Evolutionary conservation across 1,140 invertebrate genomes (phyloP), one percentile per base, ranked within the genome.

Genomic region (Drosophila asahinai): DNA sequence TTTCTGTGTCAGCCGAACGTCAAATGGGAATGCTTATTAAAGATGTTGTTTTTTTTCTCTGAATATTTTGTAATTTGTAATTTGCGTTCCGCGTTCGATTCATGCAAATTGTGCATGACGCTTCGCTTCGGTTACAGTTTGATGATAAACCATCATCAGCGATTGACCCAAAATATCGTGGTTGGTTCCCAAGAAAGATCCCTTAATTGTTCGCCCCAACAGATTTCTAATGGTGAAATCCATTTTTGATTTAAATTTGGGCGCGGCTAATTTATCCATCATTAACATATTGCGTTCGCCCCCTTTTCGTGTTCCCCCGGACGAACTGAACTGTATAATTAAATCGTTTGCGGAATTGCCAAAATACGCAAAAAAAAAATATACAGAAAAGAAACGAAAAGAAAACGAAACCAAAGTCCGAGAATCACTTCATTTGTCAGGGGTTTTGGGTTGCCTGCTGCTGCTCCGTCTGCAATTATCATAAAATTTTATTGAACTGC

Each of bases 101-200:
- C 86, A 90, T 90, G 86, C 86, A 90, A 90, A 90, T 90, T 78
- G 84, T 89, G 83, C 81, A 87, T 87, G 84, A 84, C 77, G 84
- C 71, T 79, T 90, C 86, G 84, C 68, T 80, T 87, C 84, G 84
- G 81, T 89, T 89, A 84, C 75, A 90, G 81, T 89, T 81, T 82
- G 78, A 90, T 86, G 83, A 73, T 76, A 90, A 89, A 75, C 61
- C 52, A 49, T 72, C 66, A 72, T 61, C 58, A 79, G 72, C 77
- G 74, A 76, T 82, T 90, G 86, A 90, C 86, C 86, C 68, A 90
- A 79, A 90, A 89, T 74, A 81, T 40, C 64, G 75, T 81, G 25
- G 60, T 33, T 78, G 65, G 77, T 78, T 78, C 64, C 75, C 77
- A 79, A 72, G 73, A 77, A 58, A 67, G 75, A 80, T 80, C 55